Conservation (phyloP, 2,113 vertebrate genomes). For the Varanus komodoensis region DNA sequence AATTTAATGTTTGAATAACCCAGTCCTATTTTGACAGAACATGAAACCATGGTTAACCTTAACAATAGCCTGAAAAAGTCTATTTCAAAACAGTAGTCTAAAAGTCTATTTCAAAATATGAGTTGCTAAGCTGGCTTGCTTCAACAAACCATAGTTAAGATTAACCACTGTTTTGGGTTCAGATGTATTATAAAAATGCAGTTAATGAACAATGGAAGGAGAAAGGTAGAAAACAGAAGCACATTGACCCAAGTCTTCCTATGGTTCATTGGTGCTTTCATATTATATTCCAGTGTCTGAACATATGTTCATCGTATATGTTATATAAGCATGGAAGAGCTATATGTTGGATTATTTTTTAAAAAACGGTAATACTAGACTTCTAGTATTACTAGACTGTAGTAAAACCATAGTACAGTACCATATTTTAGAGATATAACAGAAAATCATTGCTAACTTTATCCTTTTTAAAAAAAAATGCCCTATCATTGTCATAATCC, state of each 20-base stretch:
- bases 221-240: neutral
- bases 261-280: neutral
- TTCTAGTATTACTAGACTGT: neutral
- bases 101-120: neutral
- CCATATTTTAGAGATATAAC: conserved; percentile 2
- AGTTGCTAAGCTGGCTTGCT: neutral
- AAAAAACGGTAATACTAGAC: neutral
- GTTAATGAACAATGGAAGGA: neutral
- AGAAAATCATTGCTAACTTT: conserved; percentile 13
- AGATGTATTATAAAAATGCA: neutral
- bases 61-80: neutral
- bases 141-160: neutral
- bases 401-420: neutral
- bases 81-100: neutral
- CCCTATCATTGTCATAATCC: conserved; percentile 26
- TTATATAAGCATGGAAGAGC: neutral
- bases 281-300: neutral
- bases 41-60: neutral
- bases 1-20: too few relatives aligned
- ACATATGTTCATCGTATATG: neutral
- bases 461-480: conserved; percentile 5
- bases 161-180: neutral
- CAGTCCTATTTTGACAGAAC: too few relatives aligned
- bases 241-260: neutral
- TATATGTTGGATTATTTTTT: conserved; percentile 12